These are phyloP conservation scores for Chrysodeixis includens DNA, from an alignment of 2,888 invertebrate species.

Conservation along the genomic window DNA sequence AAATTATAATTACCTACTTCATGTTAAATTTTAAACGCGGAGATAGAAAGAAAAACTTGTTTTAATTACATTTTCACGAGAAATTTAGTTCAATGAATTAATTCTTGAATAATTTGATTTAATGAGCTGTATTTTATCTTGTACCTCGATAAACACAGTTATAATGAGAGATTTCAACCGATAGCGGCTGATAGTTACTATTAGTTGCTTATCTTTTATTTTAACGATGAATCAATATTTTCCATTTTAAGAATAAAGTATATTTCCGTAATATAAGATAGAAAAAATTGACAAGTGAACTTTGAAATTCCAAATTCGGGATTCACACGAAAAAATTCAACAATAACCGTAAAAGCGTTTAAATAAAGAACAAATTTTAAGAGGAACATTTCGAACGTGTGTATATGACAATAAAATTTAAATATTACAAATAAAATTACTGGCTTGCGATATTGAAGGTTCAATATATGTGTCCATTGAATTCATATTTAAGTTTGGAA, in stretches of 20 bases:
- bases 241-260: no score
- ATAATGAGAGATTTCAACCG: constrained; percentile 19
- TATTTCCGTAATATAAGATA: no score
- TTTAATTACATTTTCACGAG: constrained; percentile 17
- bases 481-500: constrained; percentile 46
- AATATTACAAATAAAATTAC: constrained; percentile 27
- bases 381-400: constrained; percentile 9
- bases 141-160: constrained; percentile 14
- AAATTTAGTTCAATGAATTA: constrained; percentile 34
- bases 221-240: background rate
- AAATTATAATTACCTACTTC: no score
- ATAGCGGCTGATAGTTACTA: background rate
- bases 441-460: constrained; percentile 22
- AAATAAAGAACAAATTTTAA: background rate
- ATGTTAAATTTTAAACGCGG: background rate
- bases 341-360: background rate
- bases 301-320: background rate
- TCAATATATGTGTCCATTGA: constrained; percentile 53
- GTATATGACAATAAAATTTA: constrained; percentile 19
- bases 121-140: constrained; percentile 28
- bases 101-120: constrained; percentile 32
- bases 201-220: background rate
- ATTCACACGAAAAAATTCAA: background rate
- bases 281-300: background rate
- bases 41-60: constrained; percentile 11